phyloP scores from a whole-genome alignment of 2,113 vertebrate genomes.

The Sphaerodactylus townsendi region DNA sequence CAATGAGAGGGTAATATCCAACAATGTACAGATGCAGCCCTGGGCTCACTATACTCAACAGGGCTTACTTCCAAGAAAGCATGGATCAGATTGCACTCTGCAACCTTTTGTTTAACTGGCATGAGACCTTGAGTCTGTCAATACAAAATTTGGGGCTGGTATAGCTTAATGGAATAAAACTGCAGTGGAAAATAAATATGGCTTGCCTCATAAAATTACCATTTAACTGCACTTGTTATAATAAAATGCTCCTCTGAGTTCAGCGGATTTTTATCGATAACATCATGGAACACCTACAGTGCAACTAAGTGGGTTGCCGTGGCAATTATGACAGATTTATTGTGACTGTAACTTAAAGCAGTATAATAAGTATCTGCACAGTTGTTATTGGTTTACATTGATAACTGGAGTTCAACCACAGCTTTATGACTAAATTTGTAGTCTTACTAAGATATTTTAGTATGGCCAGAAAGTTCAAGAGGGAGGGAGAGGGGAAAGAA shows the following conservation, averaged over 20 bases:
- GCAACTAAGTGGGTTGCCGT: slow-evolving; percentile 65
- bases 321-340: slow-evolving; percentile 73
- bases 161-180: slow-evolving; percentile 32
- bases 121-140: slow-evolving; percentile 1
- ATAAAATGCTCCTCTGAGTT: slow-evolving; percentile 64
- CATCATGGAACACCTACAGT: slow-evolving; percentile 45
- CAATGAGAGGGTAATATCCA: no score
- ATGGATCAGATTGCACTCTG: background rate
- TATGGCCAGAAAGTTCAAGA: slow-evolving; percentile 32
- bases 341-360: slow-evolving; percentile 64
- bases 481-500: slow-evolving; percentile 32
- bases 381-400: slow-evolving; percentile 70
- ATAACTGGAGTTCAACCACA: slow-evolving; percentile 61
- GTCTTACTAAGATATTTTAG: slow-evolving; percentile 49
- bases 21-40: no score
- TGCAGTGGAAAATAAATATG: slow-evolving; percentile 52
- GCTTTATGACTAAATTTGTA: slow-evolving; percentile 64
- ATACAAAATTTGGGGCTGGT: background rate
- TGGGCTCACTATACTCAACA: background rate
- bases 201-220: slow-evolving; percentile 66
- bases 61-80: background rate
- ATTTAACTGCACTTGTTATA: slow-evolving; percentile 31
- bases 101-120: background rate
- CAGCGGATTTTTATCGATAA: slow-evolving; percentile 74
- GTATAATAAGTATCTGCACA: slow-evolving; percentile 63